Base-by-base conservation (phyloP, 2,113 vertebrate genomes). In the Takifugu bimaculatus region DNA sequence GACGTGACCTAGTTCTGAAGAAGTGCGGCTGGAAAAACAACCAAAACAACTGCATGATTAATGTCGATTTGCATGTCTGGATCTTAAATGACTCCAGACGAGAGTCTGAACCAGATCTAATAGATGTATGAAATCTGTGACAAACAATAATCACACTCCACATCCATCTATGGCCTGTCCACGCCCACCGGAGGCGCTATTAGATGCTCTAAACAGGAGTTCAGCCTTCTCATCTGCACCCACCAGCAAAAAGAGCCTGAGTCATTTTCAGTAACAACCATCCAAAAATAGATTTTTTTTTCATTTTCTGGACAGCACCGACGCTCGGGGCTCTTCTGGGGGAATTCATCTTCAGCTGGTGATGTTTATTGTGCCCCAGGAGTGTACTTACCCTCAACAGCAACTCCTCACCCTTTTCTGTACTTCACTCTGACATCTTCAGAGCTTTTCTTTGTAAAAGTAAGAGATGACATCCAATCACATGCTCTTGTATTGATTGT, bases 1-100 rank as follows among this genome's bases (percentile, higher is more conserved):
- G 63, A 54, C 15, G 57, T 84, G 83, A 85, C 85, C 85, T 73
- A 84, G 61, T 79, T 85, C 63, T 67, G 56, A 44, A 69, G 63
- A 69, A 48, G 59, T 27, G 48, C 67, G 64, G 79, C 73, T 61
- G 65, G 13, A 67, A 81, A 63, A 78, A 74, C 59, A 60, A 81
- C 75, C 67, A 73, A 82, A 84, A 72, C 63, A 74, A 63, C 70
- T 74, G 64, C 78, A 79, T 79, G 82, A 88, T 86, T 82, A 82
- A 84, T 84, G 77, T 63, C 35, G 54, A 32, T 70, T 66, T 32
- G 64, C 77, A 73, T 2, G 35, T 39, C 35, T 39, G 35, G 35
- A 39, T 39, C 7, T 39, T 10, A 35, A 35, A 35, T 7, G 32
- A 7, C 32, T 35, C 32, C 32, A 39, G 35, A 39, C 35, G 35